Evolutionary conservation across 2,797 vertebrate genomes (phyloP), one percentile per base, ranked within the genome.

Genomic region (Eurystomus glaucurus): DNA sequence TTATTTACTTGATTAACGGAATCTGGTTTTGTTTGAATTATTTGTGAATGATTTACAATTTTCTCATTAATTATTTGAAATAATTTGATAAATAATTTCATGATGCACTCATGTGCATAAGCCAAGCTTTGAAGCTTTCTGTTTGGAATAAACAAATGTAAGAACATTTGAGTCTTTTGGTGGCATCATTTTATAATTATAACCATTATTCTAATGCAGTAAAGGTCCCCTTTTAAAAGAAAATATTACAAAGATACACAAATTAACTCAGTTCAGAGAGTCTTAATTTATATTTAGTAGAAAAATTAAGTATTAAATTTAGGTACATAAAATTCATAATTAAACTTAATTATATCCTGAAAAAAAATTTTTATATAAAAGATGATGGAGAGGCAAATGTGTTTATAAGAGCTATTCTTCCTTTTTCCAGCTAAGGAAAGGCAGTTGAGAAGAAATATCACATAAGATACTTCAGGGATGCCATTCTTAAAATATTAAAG

Each of bases 401-500:
- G 17, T 69, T 89, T 62, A 26, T 17, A 85, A 70, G 31, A 94
- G 78, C 18, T 21, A 41, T 68, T 72, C 84, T 75, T 75, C 45
- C n/a, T 33, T 92, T 93, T 80, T 64, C 21, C 70, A 85, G 21
- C 39, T 82, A n/a, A 69, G 87, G 70, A 54, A 92, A 96, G 41
- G 26, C 77, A 87, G 41, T 10, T 37, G 60, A 94, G 33, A 64
- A 90, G 58, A 92, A 95, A 76, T 81, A 88, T 26, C 43, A 77
- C 26, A 22, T 37, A 70, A 80, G 39, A 82, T 39, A 82, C 84
- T 89, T 91, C 76, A 93, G 83, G 70, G 80, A 90, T 77, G 54
- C 43, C 72, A 85, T 82, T 93, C 77, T 88, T 93, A 94, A 90
- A 93, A 92, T 95, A 95, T 95, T 96, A 90, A 86, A 75, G 70